A percentile compares a stretch with the other conserved stretches of the same genome.
phyloP scores from a whole-genome alignment of 2,113 vertebrate species.

The Chaetorhynchus papuensis region DNA sequence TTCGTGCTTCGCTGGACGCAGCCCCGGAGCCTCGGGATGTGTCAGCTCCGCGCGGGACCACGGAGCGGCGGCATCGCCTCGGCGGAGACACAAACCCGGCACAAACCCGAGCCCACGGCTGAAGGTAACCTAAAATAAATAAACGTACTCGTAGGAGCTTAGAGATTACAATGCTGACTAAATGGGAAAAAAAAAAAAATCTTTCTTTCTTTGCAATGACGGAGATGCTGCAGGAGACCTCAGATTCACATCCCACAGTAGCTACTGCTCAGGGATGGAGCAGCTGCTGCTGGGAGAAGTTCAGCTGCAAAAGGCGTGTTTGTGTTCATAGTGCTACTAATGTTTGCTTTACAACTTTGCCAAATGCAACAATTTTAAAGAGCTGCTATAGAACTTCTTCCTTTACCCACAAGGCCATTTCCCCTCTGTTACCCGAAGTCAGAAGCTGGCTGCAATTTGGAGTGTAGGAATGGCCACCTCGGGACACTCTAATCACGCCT shows the following conservation, averaged over 20 bases:
- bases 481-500: accelerated
- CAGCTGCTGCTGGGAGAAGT: not conserved
- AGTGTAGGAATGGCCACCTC: not conserved
- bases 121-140: accelerated
- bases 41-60: not conserved
- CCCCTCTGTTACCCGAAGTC: not conserved
- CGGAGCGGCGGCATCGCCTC: not conserved
- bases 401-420: not conserved
- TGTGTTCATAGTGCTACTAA: accelerated
- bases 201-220: accelerated
- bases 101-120: accelerated
- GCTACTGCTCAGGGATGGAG: accelerated
- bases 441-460: not conserved
- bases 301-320: not conserved
- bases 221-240: not conserved
- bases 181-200: not conserved
- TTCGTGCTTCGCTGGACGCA: accelerated
- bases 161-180: not conserved
- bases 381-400: not conserved
- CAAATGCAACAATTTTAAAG: not conserved
- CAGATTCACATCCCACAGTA: accelerated
- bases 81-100: accelerated
- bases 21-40: accelerated
- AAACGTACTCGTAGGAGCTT: accelerated
- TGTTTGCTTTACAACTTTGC: not conserved